Evolutionary conservation across 1,140 invertebrate genomes (phyloP).

Genomic region (Cydia strobilella): DNA sequence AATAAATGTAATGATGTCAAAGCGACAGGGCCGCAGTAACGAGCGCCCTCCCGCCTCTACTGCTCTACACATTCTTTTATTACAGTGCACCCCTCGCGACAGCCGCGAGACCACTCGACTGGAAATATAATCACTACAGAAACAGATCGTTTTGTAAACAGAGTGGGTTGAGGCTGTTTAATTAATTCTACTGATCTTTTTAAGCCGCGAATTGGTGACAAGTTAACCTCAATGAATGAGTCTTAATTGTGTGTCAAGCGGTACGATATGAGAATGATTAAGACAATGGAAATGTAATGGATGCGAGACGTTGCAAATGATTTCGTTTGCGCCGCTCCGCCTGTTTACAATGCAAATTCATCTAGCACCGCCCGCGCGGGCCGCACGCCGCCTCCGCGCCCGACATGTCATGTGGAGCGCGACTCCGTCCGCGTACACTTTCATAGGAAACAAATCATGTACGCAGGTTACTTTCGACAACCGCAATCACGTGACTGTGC

Average conservation of each 20-base stretch:
- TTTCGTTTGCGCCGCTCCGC: constrained; percentile 45
- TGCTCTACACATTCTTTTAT: constrained; percentile 61
- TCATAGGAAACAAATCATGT: constrained; percentile 69
- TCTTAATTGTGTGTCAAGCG: constrained; percentile 17
- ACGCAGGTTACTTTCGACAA: constrained; percentile 46
- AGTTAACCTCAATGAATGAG: constrained; percentile 27
- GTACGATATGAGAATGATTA: constrained; percentile 19
- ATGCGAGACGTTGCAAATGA: constrained; percentile 42
- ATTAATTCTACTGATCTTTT: constrained; percentile 33
- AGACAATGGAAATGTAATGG: constrained; percentile 26
- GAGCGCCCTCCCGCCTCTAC: constrained; percentile 34
- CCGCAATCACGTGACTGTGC: neutral
- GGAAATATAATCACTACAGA: constrained; percentile 71
- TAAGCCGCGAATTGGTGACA: constrained; percentile 19
- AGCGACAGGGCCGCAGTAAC: constrained; percentile 56
- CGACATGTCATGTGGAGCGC: constrained; percentile 75
- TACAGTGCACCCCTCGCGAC: constrained; percentile 56
- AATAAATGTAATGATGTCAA: constrained; percentile 72
- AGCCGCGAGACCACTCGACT: constrained; percentile 61
- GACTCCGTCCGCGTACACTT: constrained; percentile 61
- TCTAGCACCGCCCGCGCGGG: constrained; percentile 40
- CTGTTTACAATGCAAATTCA: constrained; percentile 49
- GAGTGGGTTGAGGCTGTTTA: constrained; percentile 29
- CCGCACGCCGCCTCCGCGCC: constrained; percentile 41
- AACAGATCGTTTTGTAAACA: constrained; percentile 42